Evolutionary conservation across 2,113 vertebrate species (phyloP).

Genomic region (Centrocercus urophasianus): DNA sequence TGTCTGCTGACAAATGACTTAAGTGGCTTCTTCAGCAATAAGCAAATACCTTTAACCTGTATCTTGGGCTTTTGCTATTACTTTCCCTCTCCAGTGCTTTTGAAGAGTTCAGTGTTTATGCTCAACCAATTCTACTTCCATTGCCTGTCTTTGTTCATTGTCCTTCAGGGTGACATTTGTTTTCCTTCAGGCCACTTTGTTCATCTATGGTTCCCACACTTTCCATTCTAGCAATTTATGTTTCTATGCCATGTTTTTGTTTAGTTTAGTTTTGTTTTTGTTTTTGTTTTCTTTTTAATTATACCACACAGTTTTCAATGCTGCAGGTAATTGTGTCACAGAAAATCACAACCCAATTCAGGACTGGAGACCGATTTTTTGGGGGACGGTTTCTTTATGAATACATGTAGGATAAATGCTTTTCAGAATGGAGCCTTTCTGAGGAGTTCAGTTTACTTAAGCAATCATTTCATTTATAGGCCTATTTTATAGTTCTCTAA

Average conservation of each 20-base stretch:
- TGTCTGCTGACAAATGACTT: background rate
- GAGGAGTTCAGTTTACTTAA: background rate
- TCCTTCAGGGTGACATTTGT: background rate
- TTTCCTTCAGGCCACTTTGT: background rate
- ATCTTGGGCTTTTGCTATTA: background rate
- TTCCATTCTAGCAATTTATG: background rate
- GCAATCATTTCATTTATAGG: background rate
- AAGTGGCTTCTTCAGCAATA: background rate
- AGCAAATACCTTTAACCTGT: constrained; percentile 1
- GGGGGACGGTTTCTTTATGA: background rate
- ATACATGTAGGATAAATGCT: background rate
- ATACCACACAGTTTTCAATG: background rate
- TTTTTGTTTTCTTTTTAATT: background rate
- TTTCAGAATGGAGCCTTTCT: background rate
- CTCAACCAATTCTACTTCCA: background rate
- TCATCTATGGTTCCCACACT: background rate
- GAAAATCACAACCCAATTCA: background rate
- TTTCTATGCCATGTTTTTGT: background rate
- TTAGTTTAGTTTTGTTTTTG: background rate
- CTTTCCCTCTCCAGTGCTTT: background rate
- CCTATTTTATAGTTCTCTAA: background rate
- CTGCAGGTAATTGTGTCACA: background rate
- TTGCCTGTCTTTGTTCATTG: background rate
- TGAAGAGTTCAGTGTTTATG: background rate
- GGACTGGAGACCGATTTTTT: background rate